Base-by-base conservation (phyloP, 2,888 invertebrate genomes). In the Archips crataeganus region DNA sequence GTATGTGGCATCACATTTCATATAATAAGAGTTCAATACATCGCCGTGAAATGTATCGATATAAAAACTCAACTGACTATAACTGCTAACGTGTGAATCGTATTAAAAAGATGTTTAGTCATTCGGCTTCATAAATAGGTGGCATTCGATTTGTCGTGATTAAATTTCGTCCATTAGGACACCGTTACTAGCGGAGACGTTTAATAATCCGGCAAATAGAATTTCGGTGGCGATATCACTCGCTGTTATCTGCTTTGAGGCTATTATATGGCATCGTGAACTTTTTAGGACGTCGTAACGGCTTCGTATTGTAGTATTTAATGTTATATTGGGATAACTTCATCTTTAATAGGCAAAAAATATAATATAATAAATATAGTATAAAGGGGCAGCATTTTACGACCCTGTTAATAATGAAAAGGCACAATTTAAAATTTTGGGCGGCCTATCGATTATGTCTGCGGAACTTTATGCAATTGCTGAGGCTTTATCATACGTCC, bases 81-180 rank as follows among this genome's bases (percentile, higher is more conserved):
- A 94, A 92, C 91, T 86, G 91, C 90, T 90, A 92, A 94, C 94
- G 94, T 94, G 94, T 94, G 94, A 94, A 94, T 93, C 93, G 93
- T 94, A 94, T 94, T 93, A 94, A 94, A 94, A 94, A 93, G 87
- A 82, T 94, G 94, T 94, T 91, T 87, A 94, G 94, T 94, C 94
- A 94, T 93, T 88, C 92, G 87, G 83, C 89, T 92, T 93, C 93
- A 94, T 93, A 93, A 94, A 93, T 93, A 93, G 90, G 90, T 94
- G 90, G 91, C 93, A 93, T 94, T 94, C 94, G 92, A 91, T 91
- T 93, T 93, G 92, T 93, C 89, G 92, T 94, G 94, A 94, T 94
- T 94, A 94, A 93, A 94, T 93, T 93, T 92, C 86, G 87, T 90
- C 93, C 89, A 93, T 93, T 92, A 92, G 88, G 83, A 88, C 87